A percentile compares a stretch with the other conserved stretches of the same genome.
These are phyloP conservation scores for Platygyra sinensis DNA, from an alignment of 64 coral and sea anemone genomes.

Conservation along the genomic window DNA sequence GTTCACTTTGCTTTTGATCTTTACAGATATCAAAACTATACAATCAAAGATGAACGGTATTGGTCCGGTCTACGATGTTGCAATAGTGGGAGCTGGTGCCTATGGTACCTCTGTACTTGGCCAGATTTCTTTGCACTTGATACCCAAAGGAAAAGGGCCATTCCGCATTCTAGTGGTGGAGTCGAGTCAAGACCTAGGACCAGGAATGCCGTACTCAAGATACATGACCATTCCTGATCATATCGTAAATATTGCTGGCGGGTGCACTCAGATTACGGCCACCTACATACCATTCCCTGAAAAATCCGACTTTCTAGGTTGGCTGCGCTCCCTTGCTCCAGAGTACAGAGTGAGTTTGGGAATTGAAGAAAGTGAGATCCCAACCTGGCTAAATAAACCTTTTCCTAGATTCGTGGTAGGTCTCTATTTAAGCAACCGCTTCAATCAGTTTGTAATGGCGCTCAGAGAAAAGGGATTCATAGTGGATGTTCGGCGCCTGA, in stretches of 20 bases:
- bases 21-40: too few relatives aligned
- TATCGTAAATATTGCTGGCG: slow-evolving; percentile 55
- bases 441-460: slow-evolving; percentile 37
- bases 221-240: slow-evolving; percentile 47
- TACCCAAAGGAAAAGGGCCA: not conserved
- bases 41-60: not conserved
- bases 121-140: slow-evolving; percentile 10
- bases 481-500: slow-evolving; percentile 11
- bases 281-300: slow-evolving; percentile 26
- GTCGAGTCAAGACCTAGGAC: slow-evolving; percentile 9
- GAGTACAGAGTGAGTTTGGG: slow-evolving; percentile 14
- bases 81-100: slow-evolving; percentile 37
- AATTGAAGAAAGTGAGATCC: slow-evolving; percentile 8
- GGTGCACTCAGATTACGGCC: slow-evolving; percentile 49
- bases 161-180: slow-evolving; percentile 42
- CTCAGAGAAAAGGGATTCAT: slow-evolving; percentile 42
- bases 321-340: slow-evolving; percentile 31
- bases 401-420: slow-evolving; percentile 61
- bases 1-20: too few relatives aligned
- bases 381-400: slow-evolving; percentile 31
- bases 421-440: slow-evolving; percentile 59
- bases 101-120: slow-evolving; percentile 46
- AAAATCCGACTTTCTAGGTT: slow-evolving; percentile 34
- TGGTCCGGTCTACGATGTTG: slow-evolving; percentile 20
- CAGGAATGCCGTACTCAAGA: slow-evolving; percentile 40